Evolutionary conservation across 2,113 vertebrate genomes (phyloP), one percentile per base, ranked within the genome.

Genomic region (Dicaeum eximium): DNA sequence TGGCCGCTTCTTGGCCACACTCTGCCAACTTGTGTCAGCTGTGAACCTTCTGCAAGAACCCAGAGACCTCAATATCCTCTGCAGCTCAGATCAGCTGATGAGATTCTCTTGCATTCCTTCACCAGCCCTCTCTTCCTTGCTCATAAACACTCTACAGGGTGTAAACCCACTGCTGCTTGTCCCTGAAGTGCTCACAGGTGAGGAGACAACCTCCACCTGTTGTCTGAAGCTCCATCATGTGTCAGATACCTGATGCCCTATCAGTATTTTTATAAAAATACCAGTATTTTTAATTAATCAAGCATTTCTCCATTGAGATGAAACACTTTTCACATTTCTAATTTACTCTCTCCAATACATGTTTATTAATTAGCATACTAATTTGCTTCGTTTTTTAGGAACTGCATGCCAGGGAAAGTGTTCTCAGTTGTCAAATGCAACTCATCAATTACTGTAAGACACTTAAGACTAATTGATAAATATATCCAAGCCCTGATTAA

Each of bases 131-230:
- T 57, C 60, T 38, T 33, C 25, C 66, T 15, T 72, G 37, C 24
- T 37, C 22, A 1, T 5, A 6, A 57, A 14, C 37, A 12, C 25
- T 1, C 0, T 5, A 4, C 11, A 28, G 0, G 0, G 23, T 21
- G 72, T 11, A 50, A 67, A 30, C 10, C 31, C 65, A 37, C 15
- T 28, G 14, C 40, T 56, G 50, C 60, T 51, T 11, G 16, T 54
- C 38, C 90, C 42, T 22, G 11, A 78, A 45, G 47, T 1, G 8
- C 54, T 57, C 57, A 6, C 1, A 24, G 33, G 31, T 8, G 21
- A 80, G 65, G 27, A 61, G 2, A 51, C 15, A 71, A 35, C 10
- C 20, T 35, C 61, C n/a, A 18, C 3, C 22, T 31, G 7, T 2
- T 24, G 16, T 20, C 80, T 79, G 62, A 78, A 84, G 16, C 58